Evolutionary conservation across 2,888 invertebrate species (phyloP), one percentile per base, ranked within the genome.

Genomic region (Patella pellucida): DNA sequence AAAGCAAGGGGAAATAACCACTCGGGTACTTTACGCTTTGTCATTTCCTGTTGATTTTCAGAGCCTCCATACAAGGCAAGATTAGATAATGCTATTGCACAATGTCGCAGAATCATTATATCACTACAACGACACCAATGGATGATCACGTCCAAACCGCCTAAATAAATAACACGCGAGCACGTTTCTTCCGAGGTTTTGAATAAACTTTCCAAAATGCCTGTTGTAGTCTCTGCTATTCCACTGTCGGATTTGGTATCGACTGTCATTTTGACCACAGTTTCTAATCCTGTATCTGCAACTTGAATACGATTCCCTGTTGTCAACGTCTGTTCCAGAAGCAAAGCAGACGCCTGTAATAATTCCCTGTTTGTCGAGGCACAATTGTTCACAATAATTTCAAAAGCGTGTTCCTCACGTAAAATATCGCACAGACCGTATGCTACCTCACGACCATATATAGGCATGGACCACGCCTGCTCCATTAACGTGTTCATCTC

Each of bases 1-100:
- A 98, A 98, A 23, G 99, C 99, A 83, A 99, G 91, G 0, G 99
- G 98, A 91, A 99, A 99, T 78, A 99, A 92, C 99, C 99, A 99
- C 86, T 98, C 92, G 12, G 92, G 92, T 62, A 72, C 78, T 81
- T 91, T 92, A 82, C 96, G 93, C 87, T 96, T 95, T 83, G 98
- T 97, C 98, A 99, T 99, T 0, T 96, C 96, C 91, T 97, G 96
- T 91, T 98, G 98, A 89, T 97, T 98, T 89, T 98, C 98, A 1
- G 97, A 95, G 1, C 98, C 98, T 80, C 98, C 98, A 89, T 98
- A 99, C 2, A 99, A 93, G 50, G 98, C 97, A 4, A 99, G 92
- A 92, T 99, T 99, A 0, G 98, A 98, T 76, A 99, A 92, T 0
- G 99, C 99, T 74, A 97, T 96, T 5, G 99, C 98, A 90, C 98